These are phyloP conservation scores for Cassiopea xamachana DNA, from an alignment of 30 jellyfish, hydroid and myxozoan species.

Conservation along the genomic window DNA sequence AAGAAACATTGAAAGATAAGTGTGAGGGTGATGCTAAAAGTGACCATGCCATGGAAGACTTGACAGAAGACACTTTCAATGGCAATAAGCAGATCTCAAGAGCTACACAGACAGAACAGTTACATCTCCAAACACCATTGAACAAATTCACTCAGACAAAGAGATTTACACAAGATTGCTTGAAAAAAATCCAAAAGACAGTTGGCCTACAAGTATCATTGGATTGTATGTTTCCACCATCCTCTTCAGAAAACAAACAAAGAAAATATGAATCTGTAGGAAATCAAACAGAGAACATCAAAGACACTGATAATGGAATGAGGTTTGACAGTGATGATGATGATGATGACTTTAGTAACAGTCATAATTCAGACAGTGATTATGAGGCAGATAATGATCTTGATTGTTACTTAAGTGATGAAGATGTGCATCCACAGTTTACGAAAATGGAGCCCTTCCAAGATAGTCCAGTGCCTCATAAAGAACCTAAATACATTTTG, in stretches of 20 bases:
- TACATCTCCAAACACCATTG: slow-evolving; percentile 10
- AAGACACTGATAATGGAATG: slow-evolving; percentile 51
- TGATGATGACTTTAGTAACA: slow-evolving; percentile 33
- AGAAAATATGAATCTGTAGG: slow-evolving; percentile 27
- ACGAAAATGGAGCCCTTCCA: slow-evolving; percentile 49
- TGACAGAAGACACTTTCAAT: slow-evolving; percentile 23
- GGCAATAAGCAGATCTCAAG: slow-evolving; percentile 26
- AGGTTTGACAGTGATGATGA: slow-evolving; percentile 38
- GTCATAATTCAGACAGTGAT: slow-evolving; percentile 24
- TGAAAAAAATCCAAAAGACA: slow-evolving; percentile 6
- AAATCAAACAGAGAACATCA: slow-evolving; percentile 22
- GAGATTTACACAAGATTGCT: slow-evolving; percentile 14
- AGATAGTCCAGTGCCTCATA: slow-evolving; percentile 21
- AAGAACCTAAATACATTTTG: slow-evolving; percentile 23
- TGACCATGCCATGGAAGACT: slow-evolving; percentile 20
- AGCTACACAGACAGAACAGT: slow-evolving; percentile 44
- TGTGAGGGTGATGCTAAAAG: slow-evolving; percentile 22
- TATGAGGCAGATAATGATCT: slow-evolving; percentile 35
- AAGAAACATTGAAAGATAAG: slow-evolving; percentile 32
- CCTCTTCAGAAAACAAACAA: slow-evolving; percentile 36
- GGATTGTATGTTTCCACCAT: slow-evolving; percentile 29
- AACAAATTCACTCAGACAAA: slow-evolving; percentile 39
- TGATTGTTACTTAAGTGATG: slow-evolving; percentile 27
- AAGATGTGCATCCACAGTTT: slow-evolving; percentile 27
- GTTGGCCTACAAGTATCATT: slow-evolving; percentile 24